These are phyloP conservation scores for Carapus acus DNA, from an alignment of 2,797 vertebrate species.

Conservation along the genomic window DNA sequence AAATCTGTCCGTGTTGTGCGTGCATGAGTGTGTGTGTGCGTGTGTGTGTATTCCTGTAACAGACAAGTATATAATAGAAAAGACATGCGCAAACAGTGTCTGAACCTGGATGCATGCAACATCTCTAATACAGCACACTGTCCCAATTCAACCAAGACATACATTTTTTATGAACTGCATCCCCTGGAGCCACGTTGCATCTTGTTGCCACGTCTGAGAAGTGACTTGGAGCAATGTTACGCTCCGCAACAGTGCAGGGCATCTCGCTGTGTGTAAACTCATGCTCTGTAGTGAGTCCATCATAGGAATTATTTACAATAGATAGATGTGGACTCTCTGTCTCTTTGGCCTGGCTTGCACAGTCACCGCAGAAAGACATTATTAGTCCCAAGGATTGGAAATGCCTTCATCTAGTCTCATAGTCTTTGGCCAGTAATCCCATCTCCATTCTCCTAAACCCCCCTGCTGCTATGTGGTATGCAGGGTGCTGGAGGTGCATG, in stretches of 20 bases:
- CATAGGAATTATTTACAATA: conserved; percentile 5
- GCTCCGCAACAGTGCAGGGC: conserved; percentile 1
- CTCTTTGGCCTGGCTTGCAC: conserved; percentile 11
- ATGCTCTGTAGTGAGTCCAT: conserved; percentile 20
- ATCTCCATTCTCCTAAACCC: too few relatives aligned
- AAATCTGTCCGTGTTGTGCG: too few relatives aligned
- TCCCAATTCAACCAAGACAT: not conserved
- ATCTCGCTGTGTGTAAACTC: conserved; percentile 13
- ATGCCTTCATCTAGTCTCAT: conserved; percentile 25
- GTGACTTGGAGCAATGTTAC: conserved; percentile 23
- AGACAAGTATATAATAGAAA: not conserved
- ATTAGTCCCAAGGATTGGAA: conserved; percentile 39
- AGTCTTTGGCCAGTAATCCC: conserved; percentile 30
- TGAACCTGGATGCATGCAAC: not conserved
- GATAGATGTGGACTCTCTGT: conserved; percentile 4
- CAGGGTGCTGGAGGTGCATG: conserved; percentile 34
- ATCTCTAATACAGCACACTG: not conserved
- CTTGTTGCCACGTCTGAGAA: conserved; percentile 10
- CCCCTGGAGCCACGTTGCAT: conserved; percentile 3
- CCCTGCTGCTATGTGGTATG: conserved; percentile 46
- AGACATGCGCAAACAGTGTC: not conserved
- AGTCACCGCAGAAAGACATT: conserved; percentile 23
- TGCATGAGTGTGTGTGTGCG: too few relatives aligned
- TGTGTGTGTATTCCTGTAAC: too few relatives aligned
- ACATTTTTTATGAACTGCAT: conserved; percentile 19